Percentiles rank a stretch among this genome's conserved stretches.
Evolutionary conservation across 2,888 invertebrate species (phyloP).

Genomic region (Lepidochrysops patricia): DNA sequence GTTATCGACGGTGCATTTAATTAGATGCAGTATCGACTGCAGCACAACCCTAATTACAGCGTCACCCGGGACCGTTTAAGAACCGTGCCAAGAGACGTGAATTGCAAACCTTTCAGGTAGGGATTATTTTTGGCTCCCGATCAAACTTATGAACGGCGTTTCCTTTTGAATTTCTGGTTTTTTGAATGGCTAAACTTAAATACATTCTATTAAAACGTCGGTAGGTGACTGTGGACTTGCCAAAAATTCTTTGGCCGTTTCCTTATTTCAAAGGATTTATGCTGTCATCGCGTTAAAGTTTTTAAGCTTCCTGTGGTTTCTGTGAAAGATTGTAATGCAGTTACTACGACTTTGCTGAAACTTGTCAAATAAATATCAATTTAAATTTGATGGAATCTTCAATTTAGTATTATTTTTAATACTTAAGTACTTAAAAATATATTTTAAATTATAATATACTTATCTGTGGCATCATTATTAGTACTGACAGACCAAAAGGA

Average conservation of each 20-base stretch:
- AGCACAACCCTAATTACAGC: slow-evolving; percentile 18
- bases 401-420: too few relatives aligned
- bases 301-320: neutral
- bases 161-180: slow-evolving; percentile 31
- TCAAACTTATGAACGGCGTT: slow-evolving; percentile 35
- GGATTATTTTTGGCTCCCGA: slow-evolving; percentile 35
- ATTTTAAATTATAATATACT: too few relatives aligned
- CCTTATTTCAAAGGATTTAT: slow-evolving; percentile 10
- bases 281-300: slow-evolving; percentile 11
- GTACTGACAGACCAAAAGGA: too few relatives aligned
- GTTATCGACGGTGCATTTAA: neutral
- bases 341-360: neutral
- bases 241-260: slow-evolving; percentile 22
- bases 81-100: slow-evolving; percentile 32
- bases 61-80: slow-evolving; percentile 27
- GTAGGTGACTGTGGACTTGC: slow-evolving; percentile 27
- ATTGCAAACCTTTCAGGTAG: slow-evolving; percentile 34
- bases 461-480: too few relatives aligned
- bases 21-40: neutral
- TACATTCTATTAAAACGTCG: slow-evolving; percentile 29
- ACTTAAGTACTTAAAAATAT: too few relatives aligned
- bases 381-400: too few relatives aligned
- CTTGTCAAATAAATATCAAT: too few relatives aligned
- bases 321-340: neutral
- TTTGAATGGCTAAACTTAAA: slow-evolving; percentile 31